phyloP scores from a whole-genome alignment of 2,888 invertebrate species.

The Chesias legatella region DNA sequence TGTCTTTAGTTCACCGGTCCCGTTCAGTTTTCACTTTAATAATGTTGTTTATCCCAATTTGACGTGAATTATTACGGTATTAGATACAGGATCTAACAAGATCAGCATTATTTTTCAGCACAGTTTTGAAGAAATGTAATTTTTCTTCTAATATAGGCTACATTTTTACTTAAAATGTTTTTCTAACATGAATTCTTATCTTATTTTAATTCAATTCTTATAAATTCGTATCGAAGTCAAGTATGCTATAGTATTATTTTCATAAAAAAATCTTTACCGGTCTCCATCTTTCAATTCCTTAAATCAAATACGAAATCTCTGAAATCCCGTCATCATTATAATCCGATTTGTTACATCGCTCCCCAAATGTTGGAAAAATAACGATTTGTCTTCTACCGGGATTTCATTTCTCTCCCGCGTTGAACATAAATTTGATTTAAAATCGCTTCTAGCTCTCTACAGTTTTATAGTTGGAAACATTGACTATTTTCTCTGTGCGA shows the following conservation, averaged over 20 bases:
- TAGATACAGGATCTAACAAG: neutral
- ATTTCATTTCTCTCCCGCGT: constrained; percentile 1
- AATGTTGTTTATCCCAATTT: constrained; percentile 9
- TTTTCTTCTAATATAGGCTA: too few species aligned
- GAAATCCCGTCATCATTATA: too few species aligned
- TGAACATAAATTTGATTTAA: constrained; percentile 10
- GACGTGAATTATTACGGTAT: constrained; percentile 13
- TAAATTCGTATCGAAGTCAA: too few species aligned
- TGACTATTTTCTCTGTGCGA: neutral
- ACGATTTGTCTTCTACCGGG: constrained; percentile 1
- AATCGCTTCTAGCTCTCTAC: neutral
- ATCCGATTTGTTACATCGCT: too few species aligned
- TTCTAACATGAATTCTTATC: too few species aligned
- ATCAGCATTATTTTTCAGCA: constrained; percentile 4
- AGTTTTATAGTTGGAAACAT: neutral
- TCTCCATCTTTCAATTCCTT: too few species aligned
- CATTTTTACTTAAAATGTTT: too few species aligned
- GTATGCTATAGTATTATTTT: too few species aligned
- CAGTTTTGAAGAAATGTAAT: too few species aligned
- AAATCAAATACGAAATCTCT: too few species aligned
- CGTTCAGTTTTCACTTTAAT: constrained; percentile 15
- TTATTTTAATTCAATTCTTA: too few species aligned
- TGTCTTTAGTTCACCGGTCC: neutral
- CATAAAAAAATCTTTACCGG: too few species aligned
- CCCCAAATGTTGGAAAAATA: constrained; percentile 2